Base-by-base conservation (phyloP, 2,113 vertebrate genomes). In the Lamprologus callipterus region DNA sequence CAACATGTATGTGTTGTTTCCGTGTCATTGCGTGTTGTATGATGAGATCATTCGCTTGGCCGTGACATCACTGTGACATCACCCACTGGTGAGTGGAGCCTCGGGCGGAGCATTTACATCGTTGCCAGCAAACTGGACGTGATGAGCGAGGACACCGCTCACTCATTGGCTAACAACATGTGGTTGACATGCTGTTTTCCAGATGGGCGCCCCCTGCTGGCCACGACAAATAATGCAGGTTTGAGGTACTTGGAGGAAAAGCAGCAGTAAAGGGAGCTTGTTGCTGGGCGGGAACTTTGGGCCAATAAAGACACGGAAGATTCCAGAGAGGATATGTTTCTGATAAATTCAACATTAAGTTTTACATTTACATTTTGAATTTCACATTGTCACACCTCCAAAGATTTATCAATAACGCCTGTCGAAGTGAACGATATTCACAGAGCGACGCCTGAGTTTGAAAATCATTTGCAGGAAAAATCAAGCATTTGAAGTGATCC, bases 101-200 rank as follows among this genome's bases (percentile, higher is more conserved):
- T 35, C 2, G 0, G 4, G 58, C 4, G 0, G 60, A 65, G 9
- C 6, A 4, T 65, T 65, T 65, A 19, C 60, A 65, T 33, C 16
- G 3, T 4, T 12, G 33, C 17, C 10, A 65, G 2, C 10, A 0
- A 37, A 65, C 10, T 2, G 60, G 60, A 65, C 2, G 4, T 21
- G 60, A 65, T 37, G 33, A 65, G 17, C 0, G 7, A 37, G 63
- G 11, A 40, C 12, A 2, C 0, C 0, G 12, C 37, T 16, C 2
- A 23, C 37, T 70, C 35, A 70, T 3, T 42, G 65, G 65, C 65
- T 70, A 70, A 70, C 35, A 70, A 6, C 35, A 9, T 45, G 37
- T 16, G 37, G 1, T 6, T 16, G 5, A 73, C 0, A 16, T 9
- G 37, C 3, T 21, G 19, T 68, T 40, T 13, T 37, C 63, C n/a